phyloP scores from a whole-genome alignment of 2,113 vertebrate genomes.

The Falco punctatus region DNA sequence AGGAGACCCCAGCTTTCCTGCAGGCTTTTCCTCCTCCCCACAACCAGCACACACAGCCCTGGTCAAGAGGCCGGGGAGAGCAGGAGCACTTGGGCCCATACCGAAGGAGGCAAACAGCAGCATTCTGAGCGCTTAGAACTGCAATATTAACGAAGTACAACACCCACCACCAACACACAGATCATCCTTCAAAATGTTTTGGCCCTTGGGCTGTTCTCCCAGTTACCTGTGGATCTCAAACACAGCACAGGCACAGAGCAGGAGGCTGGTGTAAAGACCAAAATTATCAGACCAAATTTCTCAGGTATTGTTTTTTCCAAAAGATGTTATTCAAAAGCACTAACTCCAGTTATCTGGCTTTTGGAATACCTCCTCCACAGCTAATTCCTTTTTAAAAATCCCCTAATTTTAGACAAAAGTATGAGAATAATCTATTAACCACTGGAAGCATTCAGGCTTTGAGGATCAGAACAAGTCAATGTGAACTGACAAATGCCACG shows the following conservation, averaged over 20 bases:
- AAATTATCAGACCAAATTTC: background rate
- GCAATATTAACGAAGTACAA: background rate
- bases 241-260: background rate
- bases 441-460: background rate
- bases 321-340: background rate
- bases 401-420: background rate
- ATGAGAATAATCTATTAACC: background rate
- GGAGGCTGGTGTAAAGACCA: background rate
- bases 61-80: background rate
- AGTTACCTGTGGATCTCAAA: background rate
- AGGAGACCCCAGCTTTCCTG: background rate
- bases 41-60: background rate
- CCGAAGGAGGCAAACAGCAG: background rate
- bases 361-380: background rate
- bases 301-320: background rate
- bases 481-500: background rate
- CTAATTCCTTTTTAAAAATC: background rate
- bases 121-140: background rate
- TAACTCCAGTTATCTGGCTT: background rate
- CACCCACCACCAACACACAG: background rate
- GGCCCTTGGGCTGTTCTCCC: background rate
- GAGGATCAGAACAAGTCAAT: background rate
- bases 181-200: background rate
- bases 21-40: background rate
- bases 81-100: background rate